Base-by-base conservation (phyloP, 2,113 vertebrate species). In the Spea bombifrons region DNA sequence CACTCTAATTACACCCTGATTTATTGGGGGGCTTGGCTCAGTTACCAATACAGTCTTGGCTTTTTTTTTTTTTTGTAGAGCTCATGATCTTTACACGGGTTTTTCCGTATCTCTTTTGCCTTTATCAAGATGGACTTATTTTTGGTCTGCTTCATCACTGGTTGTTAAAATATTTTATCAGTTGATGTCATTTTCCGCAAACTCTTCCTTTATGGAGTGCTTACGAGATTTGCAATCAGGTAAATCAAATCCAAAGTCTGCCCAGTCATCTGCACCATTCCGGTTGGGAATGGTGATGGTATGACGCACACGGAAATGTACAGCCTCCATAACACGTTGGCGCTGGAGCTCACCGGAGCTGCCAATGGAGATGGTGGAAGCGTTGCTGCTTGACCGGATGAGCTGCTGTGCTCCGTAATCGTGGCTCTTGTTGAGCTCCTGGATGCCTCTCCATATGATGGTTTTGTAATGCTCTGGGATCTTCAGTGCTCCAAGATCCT, bases 231-330 rank as follows among this genome's bases (percentile, higher is more conserved):
- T 98, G 90, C 97, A 98, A 90, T 99, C 97, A 0, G 97, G 97
- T 84, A 99, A 94, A 89, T 99, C 97, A 4, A 99, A 99, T 64
- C 97, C 97, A n/a, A 99, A 98, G 91, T 99, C 97, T 0, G 94
- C 91, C 97, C 97, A 99, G 43, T 99, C 97, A 1, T 99, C 97
- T 0, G 88, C 83, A 0, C 83, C 84, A 0, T 89, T 80, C 43
- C 96, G 93, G 88, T 96, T 97, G 73, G 97, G 97, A 88, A 99
- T 97, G 81, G 97, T 98, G 90, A 99, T 98, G 88, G 97, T 99
- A 90, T 99, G 97, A n/a, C 97, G 96, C 78, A 98, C 97, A 0
- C 96, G 93, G 86, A 99, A 98, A 49, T 99, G 97, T 81, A 99
- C 97, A 0, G 97, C 97, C 85, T 99, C 97, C 97, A 99, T 99